Evolutionary conservation across 2,888 invertebrate species (phyloP), one percentile per base, ranked within the genome.

Genomic region (Nemotelus nigrinus): DNA sequence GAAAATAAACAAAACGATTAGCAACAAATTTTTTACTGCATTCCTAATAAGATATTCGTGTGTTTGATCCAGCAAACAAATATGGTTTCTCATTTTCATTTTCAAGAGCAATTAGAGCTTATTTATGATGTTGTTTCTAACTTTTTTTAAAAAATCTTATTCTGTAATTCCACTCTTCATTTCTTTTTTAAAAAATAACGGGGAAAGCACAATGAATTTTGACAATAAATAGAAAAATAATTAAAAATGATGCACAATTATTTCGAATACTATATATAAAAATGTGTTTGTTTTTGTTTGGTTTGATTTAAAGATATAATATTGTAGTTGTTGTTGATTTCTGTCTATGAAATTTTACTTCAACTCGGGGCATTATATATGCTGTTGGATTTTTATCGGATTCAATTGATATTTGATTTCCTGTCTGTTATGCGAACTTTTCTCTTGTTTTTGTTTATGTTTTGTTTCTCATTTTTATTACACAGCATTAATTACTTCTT

Each of bases 31-130:
- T n/a, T 65, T 65, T 10, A 45, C 10, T 65, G 39, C 10, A 68
- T 43, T 53, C n/a, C 50, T 58, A 57, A 53, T 58, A 48, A 60
- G 44, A 58, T 47, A 45, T 48, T 64, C 53, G 63, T 45, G 41
- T 70, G 77, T 77, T 77, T 77, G 77, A 70, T 70, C 77, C 77
- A 77, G 77, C 77, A 77, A 77, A 77, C 77, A 70, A 65, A 76
- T 53, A 76, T 25, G 25, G 25, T 25, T 25, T 25, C 25, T 25
- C 25, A 25, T 25, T 25, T 25, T 25, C 25, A 25, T 10, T 48
- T 60, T 64, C 39, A 65, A 76, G 55, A 76, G 72, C 60, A 53
- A 7, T 63, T 65, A n/a, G 44, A 25, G 53, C 45, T 72, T 25
- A 25, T 25, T 25, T 25, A 25, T 25, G 25, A 72, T 72, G 57